Evolutionary conservation across 2,797 vertebrate genomes (phyloP).

Genomic region (Pangasius krempfi): DNA sequence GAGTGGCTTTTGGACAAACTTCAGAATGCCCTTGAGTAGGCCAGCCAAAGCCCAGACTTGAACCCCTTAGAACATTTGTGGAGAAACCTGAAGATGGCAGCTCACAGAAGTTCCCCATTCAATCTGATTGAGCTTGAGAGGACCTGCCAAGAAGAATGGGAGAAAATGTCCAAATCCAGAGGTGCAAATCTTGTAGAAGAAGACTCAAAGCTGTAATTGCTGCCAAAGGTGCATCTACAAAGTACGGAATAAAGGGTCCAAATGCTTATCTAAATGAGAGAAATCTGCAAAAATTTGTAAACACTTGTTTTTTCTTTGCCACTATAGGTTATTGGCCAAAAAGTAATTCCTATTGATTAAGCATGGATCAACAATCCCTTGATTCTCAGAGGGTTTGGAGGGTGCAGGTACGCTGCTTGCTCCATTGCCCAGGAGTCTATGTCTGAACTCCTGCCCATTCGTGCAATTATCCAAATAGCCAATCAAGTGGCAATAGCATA

Average conservation of each 20-base stretch:
- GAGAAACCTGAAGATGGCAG: not conserved
- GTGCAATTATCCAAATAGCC: no score
- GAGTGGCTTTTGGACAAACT: not conserved
- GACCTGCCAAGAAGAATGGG: not conserved
- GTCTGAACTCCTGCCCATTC: no score
- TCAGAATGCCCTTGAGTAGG: not conserved
- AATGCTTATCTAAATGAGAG: not conserved
- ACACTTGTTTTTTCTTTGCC: not conserved
- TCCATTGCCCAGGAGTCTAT: no score
- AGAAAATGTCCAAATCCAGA: not conserved
- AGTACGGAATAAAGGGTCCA: not conserved
- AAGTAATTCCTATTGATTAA: not conserved
- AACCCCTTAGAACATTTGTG: not conserved
- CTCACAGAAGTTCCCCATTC: not conserved
- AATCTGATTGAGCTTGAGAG: not conserved
- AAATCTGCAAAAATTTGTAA: not conserved
- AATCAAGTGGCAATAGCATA: no score
- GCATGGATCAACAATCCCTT: not conserved
- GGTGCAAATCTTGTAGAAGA: not conserved
- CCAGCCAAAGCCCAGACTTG: not conserved
- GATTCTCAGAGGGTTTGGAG: no score
- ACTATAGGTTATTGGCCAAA: no score
- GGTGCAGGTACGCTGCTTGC: no score
- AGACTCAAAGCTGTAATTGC: not conserved
- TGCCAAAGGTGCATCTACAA: not conserved